phyloP scores from a whole-genome alignment of 2,113 vertebrate species.

The Otus sunia region DNA sequence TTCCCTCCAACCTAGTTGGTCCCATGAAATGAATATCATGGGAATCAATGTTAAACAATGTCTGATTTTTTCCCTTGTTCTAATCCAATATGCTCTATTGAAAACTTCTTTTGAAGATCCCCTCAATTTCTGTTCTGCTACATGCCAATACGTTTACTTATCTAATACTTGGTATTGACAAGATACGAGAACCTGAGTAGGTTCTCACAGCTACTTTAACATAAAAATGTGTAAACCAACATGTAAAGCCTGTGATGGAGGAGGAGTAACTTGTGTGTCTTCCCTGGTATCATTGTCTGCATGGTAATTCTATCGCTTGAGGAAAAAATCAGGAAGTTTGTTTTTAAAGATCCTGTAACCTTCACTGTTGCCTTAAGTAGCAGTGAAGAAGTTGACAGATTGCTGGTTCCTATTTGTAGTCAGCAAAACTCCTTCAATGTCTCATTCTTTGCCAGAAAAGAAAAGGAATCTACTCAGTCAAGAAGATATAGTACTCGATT shows the following conservation, averaged over 20 bases:
- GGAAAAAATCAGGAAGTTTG: not conserved
- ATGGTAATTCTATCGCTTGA: not conserved
- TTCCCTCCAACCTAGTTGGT: not conserved
- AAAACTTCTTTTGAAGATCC: not conserved
- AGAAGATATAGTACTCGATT: not conserved
- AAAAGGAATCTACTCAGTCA: slow-evolving; percentile 26
- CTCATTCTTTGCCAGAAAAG: slow-evolving; percentile 14
- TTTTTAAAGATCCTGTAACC: slow-evolving; percentile 12
- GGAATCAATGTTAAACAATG: not conserved
- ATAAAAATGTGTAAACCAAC: not conserved
- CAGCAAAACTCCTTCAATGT: slow-evolving; percentile 17
- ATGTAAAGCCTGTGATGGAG: not conserved
- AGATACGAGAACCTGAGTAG: not conserved
- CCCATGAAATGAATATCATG: not conserved
- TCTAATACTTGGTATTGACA: not conserved
- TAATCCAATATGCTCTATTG: not conserved
- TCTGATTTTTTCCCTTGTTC: not conserved
- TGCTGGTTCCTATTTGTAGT: slow-evolving; percentile 15
- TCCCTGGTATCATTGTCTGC: not conserved
- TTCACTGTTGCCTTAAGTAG: not conserved
- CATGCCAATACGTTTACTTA: not conserved
- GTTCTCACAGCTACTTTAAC: not conserved
- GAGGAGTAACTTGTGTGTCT: not conserved
- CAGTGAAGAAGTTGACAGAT: slow-evolving; percentile 1
- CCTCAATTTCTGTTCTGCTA: not conserved